These are phyloP conservation scores for Calidris pygmaea DNA, from an alignment of 2,113 vertebrate genomes.

Conservation along the genomic window DNA sequence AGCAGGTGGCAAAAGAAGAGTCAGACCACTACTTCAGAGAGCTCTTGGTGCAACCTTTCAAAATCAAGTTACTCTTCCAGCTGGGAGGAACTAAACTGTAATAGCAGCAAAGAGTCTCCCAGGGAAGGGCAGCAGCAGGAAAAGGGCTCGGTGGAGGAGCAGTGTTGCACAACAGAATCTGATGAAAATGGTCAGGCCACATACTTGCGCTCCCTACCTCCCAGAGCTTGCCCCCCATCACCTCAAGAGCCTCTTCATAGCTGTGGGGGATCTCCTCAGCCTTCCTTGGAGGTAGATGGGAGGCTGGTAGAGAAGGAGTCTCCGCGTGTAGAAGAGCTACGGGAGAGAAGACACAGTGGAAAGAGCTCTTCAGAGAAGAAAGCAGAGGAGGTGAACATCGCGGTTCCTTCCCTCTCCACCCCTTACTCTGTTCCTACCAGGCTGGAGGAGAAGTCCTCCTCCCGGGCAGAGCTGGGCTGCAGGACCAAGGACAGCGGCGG, in stretches of 20 bases:
- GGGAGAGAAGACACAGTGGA: fast-evolving
- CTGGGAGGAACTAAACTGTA: constrained; percentile 69
- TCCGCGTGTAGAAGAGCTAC: not conserved
- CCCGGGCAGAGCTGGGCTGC: not conserved
- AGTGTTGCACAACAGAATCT: not conserved
- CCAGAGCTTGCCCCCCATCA: not conserved
- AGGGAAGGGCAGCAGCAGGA: not conserved
- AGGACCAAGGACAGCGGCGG: not conserved
- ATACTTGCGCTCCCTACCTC: fast-evolving
- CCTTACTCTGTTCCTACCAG: not conserved
- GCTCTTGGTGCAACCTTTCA: constrained; percentile 73
- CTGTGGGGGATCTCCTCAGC: not conserved
- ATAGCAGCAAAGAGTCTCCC: not conserved
- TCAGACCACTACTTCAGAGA: constrained; percentile 63
- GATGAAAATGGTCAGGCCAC: not conserved
- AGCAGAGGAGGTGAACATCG: not conserved
- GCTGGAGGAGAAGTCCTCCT: not conserved
- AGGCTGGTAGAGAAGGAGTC: not conserved
- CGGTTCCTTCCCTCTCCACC: not conserved
- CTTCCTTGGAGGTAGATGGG: not conserved
- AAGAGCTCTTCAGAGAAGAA: not conserved
- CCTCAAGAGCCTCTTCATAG: not conserved
- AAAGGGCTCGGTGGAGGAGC: not conserved
- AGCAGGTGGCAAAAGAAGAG: constrained; percentile 53
- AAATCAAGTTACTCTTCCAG: constrained; percentile 48